Evolutionary conservation across 2,797 vertebrate species (phyloP).

Genomic region (Oceanodroma leucorhoa): DNA sequence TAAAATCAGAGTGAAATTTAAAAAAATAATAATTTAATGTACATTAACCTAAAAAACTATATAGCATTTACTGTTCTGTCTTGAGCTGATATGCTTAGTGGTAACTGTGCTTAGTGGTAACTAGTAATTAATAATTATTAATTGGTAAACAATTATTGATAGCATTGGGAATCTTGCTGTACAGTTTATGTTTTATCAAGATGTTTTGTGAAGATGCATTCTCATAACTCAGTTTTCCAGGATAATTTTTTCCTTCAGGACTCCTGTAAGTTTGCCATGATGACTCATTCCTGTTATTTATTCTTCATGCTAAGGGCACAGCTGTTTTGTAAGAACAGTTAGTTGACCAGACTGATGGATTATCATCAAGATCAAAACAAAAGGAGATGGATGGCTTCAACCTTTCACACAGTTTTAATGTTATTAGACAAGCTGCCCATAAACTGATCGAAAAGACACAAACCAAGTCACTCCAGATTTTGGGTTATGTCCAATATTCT

Average conservation of each 20-base stretch:
- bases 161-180: not conserved
- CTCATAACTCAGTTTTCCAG: not conserved
- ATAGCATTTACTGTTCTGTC: not conserved
- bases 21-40: not conserved
- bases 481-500: not conserved
- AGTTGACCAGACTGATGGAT: not conserved
- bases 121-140: not conserved
- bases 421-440: not conserved
- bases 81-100: not conserved
- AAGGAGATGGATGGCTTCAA: not conserved
- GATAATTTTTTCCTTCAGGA: not conserved
- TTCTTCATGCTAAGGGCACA: not conserved
- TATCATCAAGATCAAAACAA: not conserved
- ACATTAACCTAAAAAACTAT: not conserved
- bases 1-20: not conserved
- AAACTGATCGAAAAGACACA: not conserved
- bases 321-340: not conserved
- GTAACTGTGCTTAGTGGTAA: not conserved
- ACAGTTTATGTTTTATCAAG: not conserved
- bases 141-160: not conserved
- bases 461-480: not conserved
- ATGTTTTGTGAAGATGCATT: not conserved
- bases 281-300: constrained; percentile 9
- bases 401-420: not conserved
- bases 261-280: not conserved